A percentile compares a stretch with the other conserved stretches of the same genome.
phyloP scores from a whole-genome alignment of 2,888 invertebrate genomes.

The Enchytraeus crypticus region DNA sequence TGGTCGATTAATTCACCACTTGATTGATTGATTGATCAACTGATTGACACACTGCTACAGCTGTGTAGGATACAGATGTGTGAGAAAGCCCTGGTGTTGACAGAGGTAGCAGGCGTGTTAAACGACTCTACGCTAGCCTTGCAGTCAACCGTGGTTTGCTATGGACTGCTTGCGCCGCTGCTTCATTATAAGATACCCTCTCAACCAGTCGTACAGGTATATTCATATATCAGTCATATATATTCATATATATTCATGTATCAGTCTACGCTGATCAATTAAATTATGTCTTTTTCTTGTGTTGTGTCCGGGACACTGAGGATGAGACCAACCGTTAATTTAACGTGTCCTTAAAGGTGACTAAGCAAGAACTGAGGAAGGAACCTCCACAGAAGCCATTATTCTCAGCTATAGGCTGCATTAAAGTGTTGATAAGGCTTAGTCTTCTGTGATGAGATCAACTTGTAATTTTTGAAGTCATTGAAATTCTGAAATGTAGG shows the following conservation, averaged over 20 bases:
- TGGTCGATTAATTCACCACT: no score
- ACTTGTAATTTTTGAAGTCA: neutral
- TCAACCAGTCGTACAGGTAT: slow-evolving; percentile 41
- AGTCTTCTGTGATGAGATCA: neutral
- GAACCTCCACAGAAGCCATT: no score
- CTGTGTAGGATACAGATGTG: slow-evolving; percentile 41
- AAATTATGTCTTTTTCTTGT: no score
- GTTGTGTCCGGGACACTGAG: no score
- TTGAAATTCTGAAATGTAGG: neutral
- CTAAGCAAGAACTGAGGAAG: no score
- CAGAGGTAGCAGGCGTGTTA: slow-evolving; percentile 47
- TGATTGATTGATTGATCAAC: no score
- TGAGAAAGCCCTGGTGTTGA: slow-evolving; percentile 44
- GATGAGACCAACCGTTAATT: no score
- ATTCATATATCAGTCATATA: neutral
- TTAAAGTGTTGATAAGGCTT: no score
- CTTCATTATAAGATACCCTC: slow-evolving; percentile 43
- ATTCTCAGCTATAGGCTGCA: no score
- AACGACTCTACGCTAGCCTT: slow-evolving; percentile 45
- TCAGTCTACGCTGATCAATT: neutral
- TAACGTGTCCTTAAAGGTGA: no score
- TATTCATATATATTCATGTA: no score
- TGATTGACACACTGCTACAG: slow-evolving; percentile 31
- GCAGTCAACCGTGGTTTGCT: slow-evolving; percentile 46
- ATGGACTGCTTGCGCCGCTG: slow-evolving; percentile 46